Percentiles rank a stretch among this genome's conserved stretches.
These are phyloP conservation scores for Danio kyathit DNA, from an alignment of 2,797 vertebrate species.

Conservation along the genomic window DNA sequence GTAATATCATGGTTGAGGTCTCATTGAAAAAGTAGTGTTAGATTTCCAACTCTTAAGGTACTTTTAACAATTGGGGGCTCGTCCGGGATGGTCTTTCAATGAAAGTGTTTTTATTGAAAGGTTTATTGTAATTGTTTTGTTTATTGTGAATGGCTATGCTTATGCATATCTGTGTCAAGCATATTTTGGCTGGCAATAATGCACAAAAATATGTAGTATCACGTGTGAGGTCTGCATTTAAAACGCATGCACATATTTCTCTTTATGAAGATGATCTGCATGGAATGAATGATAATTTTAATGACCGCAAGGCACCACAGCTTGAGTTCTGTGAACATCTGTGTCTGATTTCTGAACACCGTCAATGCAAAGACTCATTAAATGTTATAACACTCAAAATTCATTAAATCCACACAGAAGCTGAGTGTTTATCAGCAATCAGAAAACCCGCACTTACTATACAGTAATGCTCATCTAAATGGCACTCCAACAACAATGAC, in stretches of 20 bases:
- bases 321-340: slow-evolving; percentile 13
- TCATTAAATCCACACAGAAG: neutral
- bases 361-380: neutral
- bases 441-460: neutral
- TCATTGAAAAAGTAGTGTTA: too few species aligned
- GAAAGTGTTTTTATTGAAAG: too few species aligned
- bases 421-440: slow-evolving; percentile 9
- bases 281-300: neutral
- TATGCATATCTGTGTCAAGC: too few species aligned
- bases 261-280: neutral
- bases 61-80: too few species aligned
- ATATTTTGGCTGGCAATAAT: neutral
- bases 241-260: neutral
- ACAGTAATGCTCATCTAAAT: neutral
- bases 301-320: neutral
- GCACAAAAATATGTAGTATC: neutral
- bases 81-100: too few species aligned
- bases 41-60: too few species aligned
- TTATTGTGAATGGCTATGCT: neutral
- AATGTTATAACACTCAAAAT: slow-evolving; percentile 9
- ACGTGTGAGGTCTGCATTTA: neutral
- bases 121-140: too few species aligned
- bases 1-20: too few species aligned
- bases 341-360: slow-evolving; percentile 5
- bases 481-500: neutral